Base-by-base conservation (phyloP, 1,140 invertebrate species). In the Caenorhabditis latens region DNA sequence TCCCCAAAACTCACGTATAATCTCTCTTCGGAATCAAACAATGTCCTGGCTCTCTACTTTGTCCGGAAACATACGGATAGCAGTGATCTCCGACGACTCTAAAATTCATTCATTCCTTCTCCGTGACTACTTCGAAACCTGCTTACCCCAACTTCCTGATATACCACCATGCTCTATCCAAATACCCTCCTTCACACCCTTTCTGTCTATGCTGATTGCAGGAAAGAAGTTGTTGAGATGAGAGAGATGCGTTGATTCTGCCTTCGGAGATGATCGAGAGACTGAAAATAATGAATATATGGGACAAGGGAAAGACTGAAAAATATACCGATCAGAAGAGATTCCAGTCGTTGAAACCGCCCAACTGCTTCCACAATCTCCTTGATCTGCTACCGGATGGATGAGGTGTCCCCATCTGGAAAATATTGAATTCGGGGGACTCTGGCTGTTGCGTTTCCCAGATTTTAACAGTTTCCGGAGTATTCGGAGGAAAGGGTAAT, bases 351-450 rank as follows among this genome's bases (percentile, higher is more conserved):
- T 96, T 0, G 96, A 96, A 55, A 98, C 94, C 0, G 96, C 97
- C 97, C 97, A 98, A 1, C 97, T 97, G 0, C 96, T 95, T 0
- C 95, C 96, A 91, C 97, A 95, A 95, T 97, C 96, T 85, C 95
- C 95, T 93, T 99, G 97, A 93, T 99, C 96, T 14, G 94, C 93
- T 13, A 98, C 94, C 0, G 93, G 94, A 0, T 95, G 94, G 50
- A 98, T 95, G 46, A 94, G 94, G 0, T 48, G 71, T 2, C 71
- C 71, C 71, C 71, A 79, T 50, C 71, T 79, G 71, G 46, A 43
- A 43, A 71, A 32, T 32, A 32, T 32, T 2, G 2, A 32, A 32
- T 32, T 32, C 32, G 32, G 32, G 2, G 32, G 32, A 32, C 2
- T 32, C 32, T 32, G 32, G 32, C 32, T 32, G 32, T 2, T 32